Evolutionary conservation across 1,140 invertebrate genomes (phyloP), one percentile per base, ranked within the genome.

Genomic region (Drosophila novamexicana): DNA sequence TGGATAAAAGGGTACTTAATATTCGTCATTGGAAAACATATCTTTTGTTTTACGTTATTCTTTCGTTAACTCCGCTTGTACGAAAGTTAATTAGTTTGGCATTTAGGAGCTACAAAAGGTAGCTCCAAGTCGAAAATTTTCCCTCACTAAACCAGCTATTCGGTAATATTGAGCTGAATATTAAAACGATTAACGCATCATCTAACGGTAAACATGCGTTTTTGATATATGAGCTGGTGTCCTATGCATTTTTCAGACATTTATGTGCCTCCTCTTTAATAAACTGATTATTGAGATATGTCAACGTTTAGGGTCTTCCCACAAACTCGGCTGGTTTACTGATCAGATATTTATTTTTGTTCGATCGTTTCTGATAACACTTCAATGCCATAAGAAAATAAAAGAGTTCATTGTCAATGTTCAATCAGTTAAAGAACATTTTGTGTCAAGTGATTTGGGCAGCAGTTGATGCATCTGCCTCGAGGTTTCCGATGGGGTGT

Each of bases 391-490:
- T 6, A 36, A 16, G 8, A 29, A n/a, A 14, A 18, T 6, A 22
- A 16, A 14, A 81, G 79, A 85, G 83, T 86, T 86, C 82, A 86
- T 82, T 86, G 82, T 86, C 82, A 86, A 82, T 81, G 79, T 68
- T 73, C 59, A 81, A 77, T 81, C 75, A 68, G 73, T 81, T 81
- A 69, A 61, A 66, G 65, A 66, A 16, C 57, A 78, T 64, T 82
- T 58, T 66, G 79, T 56, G 79, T 79, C 65, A 72, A 70, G 71
- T 71, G 70, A 67, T 68, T 68, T 59, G 39, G 63, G 63, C 63
- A 59, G 71, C 57, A 75, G 52, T 75, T 75, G 72, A 75, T 75
- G 66, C 72, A 75, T 70, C 58, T 57, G 52, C 52, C 52, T 54
- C n/a, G 52, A 36, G 29, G 9, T 47, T 18, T 40, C 8, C 47